phyloP scores from a whole-genome alignment of 1,140 invertebrate species.

The Drosophila bocki region DNA sequence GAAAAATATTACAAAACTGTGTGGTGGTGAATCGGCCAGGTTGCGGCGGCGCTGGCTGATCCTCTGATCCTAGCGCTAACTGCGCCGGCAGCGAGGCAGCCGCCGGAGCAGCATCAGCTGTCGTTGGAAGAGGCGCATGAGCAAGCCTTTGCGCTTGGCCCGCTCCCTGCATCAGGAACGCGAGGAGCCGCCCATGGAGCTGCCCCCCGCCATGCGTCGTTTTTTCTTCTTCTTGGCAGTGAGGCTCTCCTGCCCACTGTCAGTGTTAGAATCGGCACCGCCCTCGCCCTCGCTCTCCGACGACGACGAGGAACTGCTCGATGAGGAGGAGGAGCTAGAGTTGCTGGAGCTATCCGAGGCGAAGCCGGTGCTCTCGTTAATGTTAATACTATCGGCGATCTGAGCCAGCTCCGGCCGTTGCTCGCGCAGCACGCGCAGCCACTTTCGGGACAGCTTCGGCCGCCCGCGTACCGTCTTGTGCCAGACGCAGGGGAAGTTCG shows the following conservation, averaged over 20 bases:
- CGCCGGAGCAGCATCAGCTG: constrained; percentile 65
- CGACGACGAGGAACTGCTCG: constrained; percentile 88
- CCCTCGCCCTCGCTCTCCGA: constrained; percentile 86
- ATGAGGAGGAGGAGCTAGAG: constrained; percentile 93
- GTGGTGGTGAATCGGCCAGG: constrained; percentile 26
- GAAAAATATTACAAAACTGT: constrained; percentile 74
- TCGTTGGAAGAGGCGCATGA: constrained; percentile 67
- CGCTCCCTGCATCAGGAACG: constrained; percentile 68
- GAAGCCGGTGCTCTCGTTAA: constrained; percentile 94
- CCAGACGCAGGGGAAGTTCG: constrained; percentile 99
- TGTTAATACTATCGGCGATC: constrained; percentile 94
- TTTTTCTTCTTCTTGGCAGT: constrained; percentile 95
- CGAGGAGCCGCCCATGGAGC: constrained; percentile 48
- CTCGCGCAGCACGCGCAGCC: constrained; percentile 90
- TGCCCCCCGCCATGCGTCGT: constrained; percentile 86
- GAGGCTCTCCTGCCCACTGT: constrained; percentile 94
- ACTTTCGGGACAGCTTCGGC: constrained; percentile 96
- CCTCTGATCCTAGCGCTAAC: constrained; percentile 48
- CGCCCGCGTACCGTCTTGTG: constrained; percentile 98
- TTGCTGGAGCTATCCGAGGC: constrained; percentile 97
- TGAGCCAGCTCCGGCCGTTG: constrained; percentile 93
- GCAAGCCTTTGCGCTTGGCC: constrained; percentile 58
- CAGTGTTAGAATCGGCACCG: constrained; percentile 85
- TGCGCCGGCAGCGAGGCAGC: constrained; percentile 43
- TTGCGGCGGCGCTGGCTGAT: constrained; percentile 9